Conservation (phyloP, 2,797 vertebrate species). For the Leptatherina wallacei region DNA sequence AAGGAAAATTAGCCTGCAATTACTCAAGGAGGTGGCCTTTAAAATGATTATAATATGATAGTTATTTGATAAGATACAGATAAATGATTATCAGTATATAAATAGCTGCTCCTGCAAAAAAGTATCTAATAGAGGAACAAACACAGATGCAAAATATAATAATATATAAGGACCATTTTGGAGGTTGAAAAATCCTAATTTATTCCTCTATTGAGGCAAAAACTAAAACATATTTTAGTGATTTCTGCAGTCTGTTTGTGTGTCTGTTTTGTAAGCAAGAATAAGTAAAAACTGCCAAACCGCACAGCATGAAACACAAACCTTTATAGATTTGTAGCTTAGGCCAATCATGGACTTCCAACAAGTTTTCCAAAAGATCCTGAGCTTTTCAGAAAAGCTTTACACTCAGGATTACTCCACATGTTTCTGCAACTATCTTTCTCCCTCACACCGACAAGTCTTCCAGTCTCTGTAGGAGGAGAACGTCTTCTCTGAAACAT, state of each 20-base stretch:
- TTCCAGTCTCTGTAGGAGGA: background rate
- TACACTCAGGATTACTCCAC: background rate
- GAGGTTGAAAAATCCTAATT: background rate
- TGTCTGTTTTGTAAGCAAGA: background rate
- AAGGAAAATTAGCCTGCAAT: constrained; percentile 9
- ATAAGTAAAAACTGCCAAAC: background rate
- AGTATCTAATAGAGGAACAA: constrained; percentile 1
- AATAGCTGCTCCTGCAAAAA: constrained; percentile 7
- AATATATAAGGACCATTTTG: background rate
- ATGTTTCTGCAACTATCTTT: background rate
- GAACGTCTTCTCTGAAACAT: background rate
- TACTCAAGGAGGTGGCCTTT: constrained; percentile 10
- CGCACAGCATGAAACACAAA: background rate
- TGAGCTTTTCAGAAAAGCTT: background rate
- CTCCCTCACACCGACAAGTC: background rate
- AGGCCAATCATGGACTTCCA: background rate
- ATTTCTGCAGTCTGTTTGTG: background rate
- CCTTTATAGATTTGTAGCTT: background rate
- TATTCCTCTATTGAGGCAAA: background rate
- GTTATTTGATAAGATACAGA: background rate
- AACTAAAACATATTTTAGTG: background rate
- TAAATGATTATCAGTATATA: constrained; percentile 1
- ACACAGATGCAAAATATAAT: constrained; percentile 6
- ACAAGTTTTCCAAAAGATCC: background rate
- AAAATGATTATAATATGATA: constrained; percentile 13